Percentiles rank a stretch among this genome's conserved stretches.
phyloP scores from a whole-genome alignment of 2,797 vertebrate species.

The Euthynnus affinis region DNA sequence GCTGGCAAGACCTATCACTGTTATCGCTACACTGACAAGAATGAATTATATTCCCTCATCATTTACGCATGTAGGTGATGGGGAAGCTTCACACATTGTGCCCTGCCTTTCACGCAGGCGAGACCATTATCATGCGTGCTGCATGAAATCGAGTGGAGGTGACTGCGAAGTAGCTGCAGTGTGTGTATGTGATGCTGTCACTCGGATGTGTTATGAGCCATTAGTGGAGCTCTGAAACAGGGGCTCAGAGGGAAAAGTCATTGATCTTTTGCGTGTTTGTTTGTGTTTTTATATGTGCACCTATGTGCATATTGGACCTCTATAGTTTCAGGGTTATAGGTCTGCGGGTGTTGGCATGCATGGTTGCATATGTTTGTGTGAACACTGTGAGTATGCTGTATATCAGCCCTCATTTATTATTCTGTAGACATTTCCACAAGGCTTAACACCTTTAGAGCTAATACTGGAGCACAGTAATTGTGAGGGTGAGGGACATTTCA shows the following conservation, averaged over 20 bases:
- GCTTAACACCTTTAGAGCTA: slow-evolving; percentile 51
- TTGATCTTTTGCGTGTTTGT: slow-evolving; percentile 54
- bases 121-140: slow-evolving; percentile 43
- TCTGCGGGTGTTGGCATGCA: slow-evolving; percentile 1
- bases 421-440: slow-evolving; percentile 36
- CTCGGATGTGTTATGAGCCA: slow-evolving; percentile 59
- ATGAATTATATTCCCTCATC: slow-evolving; percentile 54
- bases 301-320: slow-evolving; percentile 27
- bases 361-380: slow-evolving; percentile 1
- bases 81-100: slow-evolving; percentile 14
- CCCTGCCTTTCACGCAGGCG: slow-evolving; percentile 22
- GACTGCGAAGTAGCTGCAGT: slow-evolving; percentile 39
- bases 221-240: slow-evolving; percentile 48
- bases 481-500: slow-evolving; percentile 46
- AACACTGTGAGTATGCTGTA: neutral
- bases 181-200: slow-evolving; percentile 35
- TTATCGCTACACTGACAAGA: slow-evolving; percentile 22
- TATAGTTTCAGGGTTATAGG: slow-evolving; percentile 15
- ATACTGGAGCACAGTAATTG: slow-evolving; percentile 64
- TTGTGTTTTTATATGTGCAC: slow-evolving; percentile 24
- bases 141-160: slow-evolving; percentile 36
- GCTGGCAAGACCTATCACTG: slow-evolving; percentile 31
- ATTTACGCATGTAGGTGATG: slow-evolving; percentile 22
- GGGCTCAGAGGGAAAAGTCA: slow-evolving; percentile 13
- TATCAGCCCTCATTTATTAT: slow-evolving; percentile 43